Base-by-base conservation (phyloP, 1,140 invertebrate genomes). In the Megalopta genalis region DNA sequence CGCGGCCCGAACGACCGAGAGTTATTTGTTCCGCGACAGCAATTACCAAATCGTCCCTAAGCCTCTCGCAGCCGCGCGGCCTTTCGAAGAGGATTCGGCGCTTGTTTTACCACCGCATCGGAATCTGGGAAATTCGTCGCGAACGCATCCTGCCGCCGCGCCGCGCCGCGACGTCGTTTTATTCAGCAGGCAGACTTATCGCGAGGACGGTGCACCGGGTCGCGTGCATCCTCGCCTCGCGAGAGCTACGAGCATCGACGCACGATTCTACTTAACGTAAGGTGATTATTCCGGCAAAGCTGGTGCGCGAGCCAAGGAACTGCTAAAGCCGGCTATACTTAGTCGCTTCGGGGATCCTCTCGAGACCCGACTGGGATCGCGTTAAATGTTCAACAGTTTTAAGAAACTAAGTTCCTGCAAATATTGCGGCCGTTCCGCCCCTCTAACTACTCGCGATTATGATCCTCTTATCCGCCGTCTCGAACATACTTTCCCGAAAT, bases 241-340 rank as follows among this genome's bases (percentile, higher is more conserved):
- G 54, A 57, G 71, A 74, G 63, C 64, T 65, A 77, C 27, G 57
- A 65, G 54, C 71, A 84, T 37, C 71, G 60, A 78, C 66, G 62
- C 63, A 59, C 54, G 66, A 82, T 86, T 84, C 63, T 73, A 57
- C 79, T 70, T 69, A 49, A 32, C 46, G 62, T 71, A 78, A 78
- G 63, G 59, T 77, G 66, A 85, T 82, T 85, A 82, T 80, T 82
- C 54, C 57, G 42, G 27, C 39, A 52, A 79, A 82, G 42, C 59
- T 62, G 77, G 18, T 25, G 27, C 18, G 21, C 32, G 25, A 54
- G 39, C 21, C 25, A 46, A 57, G 62, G 14, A 54, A 49, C 49
- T 67, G 9, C n/a, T 71, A 77, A n/a, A 77, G 76, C 67, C 42
- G 21, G 37, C 68, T n/a, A 39, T 16, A 32, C 32, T 25, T 5